Percentiles rank a stretch among this genome's conserved stretches.
Evolutionary conservation across 2,113 vertebrate genomes (phyloP).

Genomic region (crab-eating macaque (Macaca fascicularis)): DNA sequence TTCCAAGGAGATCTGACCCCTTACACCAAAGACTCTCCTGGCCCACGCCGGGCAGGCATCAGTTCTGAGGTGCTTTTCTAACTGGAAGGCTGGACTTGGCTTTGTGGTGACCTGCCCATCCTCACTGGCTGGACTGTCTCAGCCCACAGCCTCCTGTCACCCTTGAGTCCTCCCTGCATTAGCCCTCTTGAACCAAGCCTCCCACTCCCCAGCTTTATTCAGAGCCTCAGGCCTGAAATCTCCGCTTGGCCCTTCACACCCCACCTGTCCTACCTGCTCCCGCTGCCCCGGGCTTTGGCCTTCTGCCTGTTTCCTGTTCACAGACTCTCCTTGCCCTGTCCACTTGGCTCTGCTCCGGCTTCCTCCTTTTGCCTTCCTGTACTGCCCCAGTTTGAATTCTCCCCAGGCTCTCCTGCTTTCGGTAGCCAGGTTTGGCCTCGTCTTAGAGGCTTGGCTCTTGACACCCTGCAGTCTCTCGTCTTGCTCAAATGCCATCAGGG

Average conservation of each 20-base stretch:
- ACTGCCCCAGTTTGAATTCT: neutral
- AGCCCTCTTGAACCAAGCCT: neutral
- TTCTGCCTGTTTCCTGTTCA: neutral
- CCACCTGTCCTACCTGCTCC: neutral
- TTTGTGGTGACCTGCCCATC: neutral
- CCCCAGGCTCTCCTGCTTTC: neutral
- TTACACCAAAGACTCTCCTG: neutral
- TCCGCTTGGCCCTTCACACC: neutral
- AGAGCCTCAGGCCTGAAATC: neutral
- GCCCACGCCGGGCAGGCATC: accelerated
- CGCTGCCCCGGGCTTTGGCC: neutral
- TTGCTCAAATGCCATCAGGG: neutral
- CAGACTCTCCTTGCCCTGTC: neutral
- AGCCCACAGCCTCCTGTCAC: neutral
- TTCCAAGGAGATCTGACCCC: neutral
- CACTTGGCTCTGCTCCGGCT: neutral
- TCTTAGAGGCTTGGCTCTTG: neutral
- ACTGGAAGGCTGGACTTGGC: neutral
- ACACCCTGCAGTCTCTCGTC: neutral
- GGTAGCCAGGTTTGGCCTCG: neutral
- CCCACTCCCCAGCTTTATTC: neutral
- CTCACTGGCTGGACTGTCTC: neutral
- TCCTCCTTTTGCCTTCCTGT: neutral
- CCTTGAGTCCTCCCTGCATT: neutral
- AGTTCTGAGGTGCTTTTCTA: neutral